Conservation (phyloP, 2,888 invertebrate genomes). For the Diarsia brunnea region DNA sequence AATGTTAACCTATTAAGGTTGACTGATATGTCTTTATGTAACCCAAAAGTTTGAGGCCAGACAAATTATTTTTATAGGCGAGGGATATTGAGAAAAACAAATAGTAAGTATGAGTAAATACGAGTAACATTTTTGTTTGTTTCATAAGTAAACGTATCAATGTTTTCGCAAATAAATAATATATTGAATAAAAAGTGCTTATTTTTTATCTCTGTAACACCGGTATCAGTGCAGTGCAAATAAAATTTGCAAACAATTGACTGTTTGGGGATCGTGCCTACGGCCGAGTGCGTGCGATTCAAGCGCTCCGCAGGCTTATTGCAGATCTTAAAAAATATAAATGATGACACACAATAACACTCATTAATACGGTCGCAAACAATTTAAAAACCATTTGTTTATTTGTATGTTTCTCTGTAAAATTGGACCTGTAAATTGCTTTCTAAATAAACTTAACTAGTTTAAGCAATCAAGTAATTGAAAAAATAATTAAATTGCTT, state of each 20-base stretch:
- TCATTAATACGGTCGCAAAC: constrained; percentile 26
- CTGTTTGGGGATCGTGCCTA: constrained; percentile 84
- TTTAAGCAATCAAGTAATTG: neutral
- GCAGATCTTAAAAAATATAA: constrained; percentile 72
- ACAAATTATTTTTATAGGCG: constrained; percentile 46
- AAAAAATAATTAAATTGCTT: neutral
- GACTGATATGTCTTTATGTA: constrained; percentile 59
- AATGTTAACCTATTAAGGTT: constrained; percentile 62
- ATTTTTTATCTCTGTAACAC: constrained; percentile 63
- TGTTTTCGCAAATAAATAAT: constrained; percentile 28
- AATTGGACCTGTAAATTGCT: neutral
- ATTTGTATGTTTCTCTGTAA: neutral
- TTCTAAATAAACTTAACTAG: neutral
- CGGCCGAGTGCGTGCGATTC: constrained; percentile 79
- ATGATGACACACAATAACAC: constrained; percentile 53
- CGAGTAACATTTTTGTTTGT: constrained; percentile 40
- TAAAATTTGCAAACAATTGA: constrained; percentile 76
- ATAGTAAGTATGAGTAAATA: constrained; percentile 31
- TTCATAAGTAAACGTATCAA: constrained; percentile 26
- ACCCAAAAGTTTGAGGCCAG: constrained; percentile 53
- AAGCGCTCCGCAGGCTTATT: constrained; percentile 74
- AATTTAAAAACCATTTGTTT: constrained; percentile 14
- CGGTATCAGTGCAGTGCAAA: constrained; percentile 69
- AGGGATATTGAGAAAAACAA: constrained; percentile 40
- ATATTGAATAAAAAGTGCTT: constrained; percentile 49